Evolutionary conservation across 1,140 invertebrate genomes (phyloP).

Genomic region (Ceratoteleas bidentatus): DNA sequence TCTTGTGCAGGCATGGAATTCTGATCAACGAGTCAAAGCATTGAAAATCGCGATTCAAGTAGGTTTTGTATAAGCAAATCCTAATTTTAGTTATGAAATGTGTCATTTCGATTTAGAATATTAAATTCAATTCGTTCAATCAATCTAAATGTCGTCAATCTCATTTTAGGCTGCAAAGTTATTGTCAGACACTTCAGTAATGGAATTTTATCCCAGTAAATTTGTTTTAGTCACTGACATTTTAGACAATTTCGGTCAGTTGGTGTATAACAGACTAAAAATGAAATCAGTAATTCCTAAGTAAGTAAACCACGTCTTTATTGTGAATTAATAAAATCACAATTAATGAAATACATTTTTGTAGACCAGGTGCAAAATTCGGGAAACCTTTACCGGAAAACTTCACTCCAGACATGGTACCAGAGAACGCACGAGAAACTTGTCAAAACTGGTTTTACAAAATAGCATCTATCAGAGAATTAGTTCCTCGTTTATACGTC

Average conservation of each 20-base stretch:
- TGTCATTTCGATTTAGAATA: no score
- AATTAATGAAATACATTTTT: no score
- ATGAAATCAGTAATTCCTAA: conserved; percentile 88
- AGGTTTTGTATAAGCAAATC: no score
- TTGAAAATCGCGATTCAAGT: conserved; percentile 97
- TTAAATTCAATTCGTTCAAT: no score
- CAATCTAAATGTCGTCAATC: conserved; percentile 12
- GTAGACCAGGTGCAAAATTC: conserved; percentile 81
- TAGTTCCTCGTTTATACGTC: conserved; percentile 96
- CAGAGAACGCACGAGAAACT: conserved; percentile 96
- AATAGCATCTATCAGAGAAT: conserved; percentile 97
- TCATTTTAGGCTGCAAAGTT: conserved; percentile 93
- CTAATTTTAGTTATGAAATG: no score
- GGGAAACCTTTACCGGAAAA: conserved; percentile 84
- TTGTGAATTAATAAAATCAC: no score
- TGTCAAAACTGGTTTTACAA: conserved; percentile 99
- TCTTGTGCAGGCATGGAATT: conserved; percentile 94
- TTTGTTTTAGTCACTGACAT: conserved; percentile 98
- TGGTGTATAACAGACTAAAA: conserved; percentile 94
- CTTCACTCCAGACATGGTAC: conserved; percentile 88
- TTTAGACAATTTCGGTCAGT: conserved; percentile 95
- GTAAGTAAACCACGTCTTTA: conserved; percentile 14
- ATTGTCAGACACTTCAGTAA: conserved; percentile 91
- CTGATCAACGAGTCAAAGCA: conserved; percentile 96
- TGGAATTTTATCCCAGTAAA: conserved; percentile 98